Evolutionary conservation across 1,140 invertebrate genomes (phyloP).

Genomic region (Camponotus pennsylvanicus): DNA sequence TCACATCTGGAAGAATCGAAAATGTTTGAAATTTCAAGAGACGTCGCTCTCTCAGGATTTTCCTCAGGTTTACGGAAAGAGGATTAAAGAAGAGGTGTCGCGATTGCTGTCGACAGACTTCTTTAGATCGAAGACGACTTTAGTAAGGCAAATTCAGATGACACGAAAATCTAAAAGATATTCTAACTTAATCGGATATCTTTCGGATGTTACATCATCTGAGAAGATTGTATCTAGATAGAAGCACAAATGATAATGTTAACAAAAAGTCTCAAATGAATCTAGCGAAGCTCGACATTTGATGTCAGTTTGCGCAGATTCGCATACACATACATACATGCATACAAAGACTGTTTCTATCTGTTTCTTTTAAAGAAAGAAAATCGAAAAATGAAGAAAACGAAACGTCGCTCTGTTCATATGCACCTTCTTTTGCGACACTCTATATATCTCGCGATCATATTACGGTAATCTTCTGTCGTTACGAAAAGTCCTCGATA

Average conservation of each 20-base stretch:
- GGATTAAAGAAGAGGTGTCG: not conserved
- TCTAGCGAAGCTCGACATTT: slow-evolving; percentile 3
- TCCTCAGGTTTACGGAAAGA: slow-evolving; percentile 32
- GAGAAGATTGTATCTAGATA: not conserved
- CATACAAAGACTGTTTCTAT: slow-evolving; percentile 48
- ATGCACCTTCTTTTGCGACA: slow-evolving; percentile 27
- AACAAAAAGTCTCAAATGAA: not conserved
- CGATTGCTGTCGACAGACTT: not conserved
- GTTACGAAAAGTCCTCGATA: slow-evolving; percentile 63
- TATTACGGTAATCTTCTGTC: slow-evolving; percentile 1
- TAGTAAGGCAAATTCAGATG: not conserved
- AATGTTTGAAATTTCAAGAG: not conserved
- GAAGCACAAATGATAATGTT: not conserved
- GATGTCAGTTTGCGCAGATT: not conserved
- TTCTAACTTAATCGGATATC: not conserved
- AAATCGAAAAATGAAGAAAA: slow-evolving; percentile 2
- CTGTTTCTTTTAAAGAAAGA: slow-evolving; percentile 60
- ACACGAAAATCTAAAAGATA: not conserved
- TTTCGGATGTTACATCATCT: not conserved
- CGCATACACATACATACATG: not conserved
- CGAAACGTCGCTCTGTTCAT: slow-evolving; percentile 6
- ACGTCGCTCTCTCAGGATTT: slow-evolving; percentile 33
- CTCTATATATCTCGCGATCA: not conserved
- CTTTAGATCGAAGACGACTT: not conserved
- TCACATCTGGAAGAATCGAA: not conserved